Conservation (phyloP, 2,888 invertebrate species). For the Chelonus formosanus region DNA sequence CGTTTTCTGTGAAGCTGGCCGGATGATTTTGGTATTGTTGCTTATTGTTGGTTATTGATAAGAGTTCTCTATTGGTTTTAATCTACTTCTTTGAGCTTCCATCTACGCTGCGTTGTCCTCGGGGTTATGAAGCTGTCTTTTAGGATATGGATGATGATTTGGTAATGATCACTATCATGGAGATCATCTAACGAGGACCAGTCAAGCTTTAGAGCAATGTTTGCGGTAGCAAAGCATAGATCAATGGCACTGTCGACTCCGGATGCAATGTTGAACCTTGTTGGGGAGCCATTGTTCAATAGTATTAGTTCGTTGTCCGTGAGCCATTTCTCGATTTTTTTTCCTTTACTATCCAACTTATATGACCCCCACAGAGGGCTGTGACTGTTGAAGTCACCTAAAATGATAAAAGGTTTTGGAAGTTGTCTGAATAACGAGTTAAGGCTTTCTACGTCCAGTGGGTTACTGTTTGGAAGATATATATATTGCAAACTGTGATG, state of each 20-base stretch:
- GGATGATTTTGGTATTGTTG: not conserved
- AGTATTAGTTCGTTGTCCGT: conserved; percentile 31
- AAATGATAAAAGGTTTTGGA: conserved; percentile 42
- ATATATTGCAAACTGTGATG: conserved; percentile 40
- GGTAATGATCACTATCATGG: conserved; percentile 40
- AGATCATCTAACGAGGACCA: conserved; percentile 19
- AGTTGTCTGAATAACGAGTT: conserved; percentile 38
- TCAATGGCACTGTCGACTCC: conserved; percentile 36
- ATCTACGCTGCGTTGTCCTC: conserved; percentile 10
- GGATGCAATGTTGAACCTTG: conserved; percentile 35
- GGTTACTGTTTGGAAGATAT: conserved; percentile 37
- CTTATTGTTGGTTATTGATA: not conserved
- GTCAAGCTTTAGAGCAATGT: conserved; percentile 13
- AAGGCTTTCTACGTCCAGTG: conserved; percentile 27
- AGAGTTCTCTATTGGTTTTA: conserved; percentile 14
- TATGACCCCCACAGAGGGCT: conserved; percentile 37
- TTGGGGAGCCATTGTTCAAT: conserved; percentile 29
- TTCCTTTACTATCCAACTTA: conserved; percentile 35
- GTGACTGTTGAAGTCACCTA: conserved; percentile 46
- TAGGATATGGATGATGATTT: conserved; percentile 25
- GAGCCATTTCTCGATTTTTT: conserved; percentile 35
- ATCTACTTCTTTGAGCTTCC: conserved; percentile 39
- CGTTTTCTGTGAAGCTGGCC: not conserved
- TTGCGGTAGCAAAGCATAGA: conserved; percentile 22
- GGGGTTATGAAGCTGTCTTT: not conserved